A percentile compares a stretch with the other conserved stretches of the same genome.
Conservation (phyloP, 2,113 vertebrate species). For the Planiliza haematocheilus region DNA sequence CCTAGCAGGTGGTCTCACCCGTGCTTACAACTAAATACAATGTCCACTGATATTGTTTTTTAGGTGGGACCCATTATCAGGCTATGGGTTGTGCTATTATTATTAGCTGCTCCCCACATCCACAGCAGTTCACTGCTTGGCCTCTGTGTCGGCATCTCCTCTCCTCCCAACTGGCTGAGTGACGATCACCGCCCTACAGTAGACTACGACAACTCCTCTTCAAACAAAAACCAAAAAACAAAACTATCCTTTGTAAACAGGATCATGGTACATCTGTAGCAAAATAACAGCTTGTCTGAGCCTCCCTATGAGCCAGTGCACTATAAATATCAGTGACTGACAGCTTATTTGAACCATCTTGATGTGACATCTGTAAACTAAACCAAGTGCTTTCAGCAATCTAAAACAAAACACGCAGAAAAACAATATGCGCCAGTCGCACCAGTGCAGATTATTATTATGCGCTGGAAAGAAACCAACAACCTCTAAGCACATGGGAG, state of each 20-base stretch:
- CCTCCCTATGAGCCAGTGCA: background rate
- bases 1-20: too few species aligned
- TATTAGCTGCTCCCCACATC: too few species aligned
- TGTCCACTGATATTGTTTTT: too few species aligned
- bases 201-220: too few species aligned
- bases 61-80: too few species aligned
- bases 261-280: background rate
- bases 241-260: too few species aligned
- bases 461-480: background rate
- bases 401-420: background rate
- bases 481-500: background rate
- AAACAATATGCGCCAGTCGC: background rate
- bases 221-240: too few species aligned
- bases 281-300: background rate
- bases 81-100: too few species aligned
- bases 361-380: conserved; percentile 34
- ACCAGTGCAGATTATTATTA: background rate
- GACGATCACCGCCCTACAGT: background rate
- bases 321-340: conserved; percentile 21
- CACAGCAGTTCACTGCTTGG: too few species aligned
- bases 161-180: background rate
- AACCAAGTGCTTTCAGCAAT: background rate
- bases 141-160: too few species aligned
- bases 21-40: too few species aligned
- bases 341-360: background rate